Evolutionary conservation across 1,140 invertebrate genomes (phyloP).

Genomic region (Xylocopa sonorina): DNA sequence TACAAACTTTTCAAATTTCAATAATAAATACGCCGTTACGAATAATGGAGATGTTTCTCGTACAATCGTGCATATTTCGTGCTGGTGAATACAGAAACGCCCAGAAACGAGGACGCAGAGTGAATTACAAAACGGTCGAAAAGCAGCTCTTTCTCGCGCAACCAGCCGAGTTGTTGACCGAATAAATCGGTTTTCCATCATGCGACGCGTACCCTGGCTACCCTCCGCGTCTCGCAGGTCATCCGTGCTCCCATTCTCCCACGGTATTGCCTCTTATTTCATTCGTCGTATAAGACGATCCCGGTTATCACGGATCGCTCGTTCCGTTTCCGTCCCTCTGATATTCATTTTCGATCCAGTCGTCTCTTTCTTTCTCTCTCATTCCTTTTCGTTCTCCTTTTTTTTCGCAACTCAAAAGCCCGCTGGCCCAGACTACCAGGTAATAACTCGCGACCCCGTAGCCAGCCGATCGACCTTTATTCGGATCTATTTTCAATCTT

Average conservation of each 20-base stretch:
- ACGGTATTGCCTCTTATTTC: constrained; percentile 46
- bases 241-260: constrained; percentile 31
- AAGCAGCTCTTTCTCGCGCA: neutral
- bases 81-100: too few relatives aligned
- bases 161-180: constrained; percentile 12
- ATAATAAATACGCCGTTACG: too few relatives aligned
- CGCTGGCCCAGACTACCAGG: constrained; percentile 1
- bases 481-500: constrained; percentile 51
- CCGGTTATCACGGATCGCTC: neutral
- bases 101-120: neutral
- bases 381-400: too few relatives aligned
- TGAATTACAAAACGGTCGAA: constrained; percentile 10
- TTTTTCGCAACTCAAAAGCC: constrained; percentile 46
- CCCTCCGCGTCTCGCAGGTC: neutral
- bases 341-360: constrained; percentile 37
- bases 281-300: constrained; percentile 17
- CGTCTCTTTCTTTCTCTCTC: too few relatives aligned
- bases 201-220: neutral
- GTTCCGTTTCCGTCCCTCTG: constrained; percentile 16
- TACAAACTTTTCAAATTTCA: too few relatives aligned
- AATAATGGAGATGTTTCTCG: too few relatives aligned
- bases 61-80: too few relatives aligned
- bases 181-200: constrained; percentile 46
- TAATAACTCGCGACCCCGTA: constrained; percentile 36
- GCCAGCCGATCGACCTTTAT: constrained; percentile 36